Percentiles rank a stretch among this genome's conserved stretches.
Evolutionary conservation across 2,888 invertebrate species (phyloP).

Genomic region (Myopa tessellatipennis): DNA sequence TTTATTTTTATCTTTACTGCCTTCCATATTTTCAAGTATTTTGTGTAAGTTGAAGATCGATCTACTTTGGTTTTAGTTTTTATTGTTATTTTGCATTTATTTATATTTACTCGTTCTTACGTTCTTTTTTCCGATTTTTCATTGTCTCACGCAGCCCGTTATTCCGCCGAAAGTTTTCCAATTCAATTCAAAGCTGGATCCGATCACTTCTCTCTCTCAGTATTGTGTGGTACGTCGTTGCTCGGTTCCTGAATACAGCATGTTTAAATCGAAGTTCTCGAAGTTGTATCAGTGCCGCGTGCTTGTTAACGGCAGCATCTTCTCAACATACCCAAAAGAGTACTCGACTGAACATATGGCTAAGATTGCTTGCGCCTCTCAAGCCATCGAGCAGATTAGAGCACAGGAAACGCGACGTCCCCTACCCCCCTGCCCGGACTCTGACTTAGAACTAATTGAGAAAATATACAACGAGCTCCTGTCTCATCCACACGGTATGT

Average conservation of each 20-base stretch:
- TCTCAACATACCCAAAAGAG: slow-evolving; percentile 64
- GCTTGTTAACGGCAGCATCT: slow-evolving; percentile 56
- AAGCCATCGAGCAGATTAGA: slow-evolving; percentile 61
- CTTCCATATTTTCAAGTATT: neutral
- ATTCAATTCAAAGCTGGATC: slow-evolving; percentile 56
- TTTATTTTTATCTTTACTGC: neutral
- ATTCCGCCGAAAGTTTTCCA: slow-evolving; percentile 53
- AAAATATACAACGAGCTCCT: slow-evolving; percentile 60
- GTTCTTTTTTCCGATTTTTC: slow-evolving; percentile 16
- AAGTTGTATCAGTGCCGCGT: slow-evolving; percentile 59
- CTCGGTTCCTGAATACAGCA: slow-evolving; percentile 56
- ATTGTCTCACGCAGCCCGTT: slow-evolving; percentile 44
- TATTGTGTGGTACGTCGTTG: slow-evolving; percentile 59
- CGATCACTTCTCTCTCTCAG: slow-evolving; percentile 54
- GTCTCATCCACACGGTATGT: slow-evolving; percentile 71
- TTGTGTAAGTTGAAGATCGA: no score
- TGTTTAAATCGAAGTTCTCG: slow-evolving; percentile 53
- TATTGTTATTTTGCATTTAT: neutral
- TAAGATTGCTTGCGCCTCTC: slow-evolving; percentile 57
- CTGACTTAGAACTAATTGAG: slow-evolving; percentile 58
- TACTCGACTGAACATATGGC: slow-evolving; percentile 57
- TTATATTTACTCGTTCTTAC: neutral
- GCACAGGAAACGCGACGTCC: slow-evolving; percentile 55
- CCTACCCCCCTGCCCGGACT: slow-evolving; percentile 56
- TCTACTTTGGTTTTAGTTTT: no score